These are phyloP conservation scores for Smittia aterrima DNA, from an alignment of 2,888 invertebrate species.

Conservation along the genomic window DNA sequence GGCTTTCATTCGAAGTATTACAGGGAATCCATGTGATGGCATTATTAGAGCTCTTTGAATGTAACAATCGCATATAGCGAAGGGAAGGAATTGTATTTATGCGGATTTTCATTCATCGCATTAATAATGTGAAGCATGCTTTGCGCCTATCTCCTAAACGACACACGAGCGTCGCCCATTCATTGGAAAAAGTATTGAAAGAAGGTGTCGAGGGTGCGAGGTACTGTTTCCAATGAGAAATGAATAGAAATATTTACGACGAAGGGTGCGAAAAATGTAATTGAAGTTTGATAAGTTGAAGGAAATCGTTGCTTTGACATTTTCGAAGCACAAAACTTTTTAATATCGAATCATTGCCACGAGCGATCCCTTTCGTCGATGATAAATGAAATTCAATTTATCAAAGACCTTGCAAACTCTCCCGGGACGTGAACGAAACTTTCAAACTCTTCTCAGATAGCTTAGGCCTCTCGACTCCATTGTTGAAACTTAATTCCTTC, in stretches of 20 bases:
- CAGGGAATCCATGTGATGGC: neutral
- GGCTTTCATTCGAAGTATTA: neutral
- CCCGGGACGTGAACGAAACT: neutral
- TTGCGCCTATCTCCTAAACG: conserved; percentile 7
- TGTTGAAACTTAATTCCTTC: neutral
- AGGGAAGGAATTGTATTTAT: neutral
- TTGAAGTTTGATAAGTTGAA: neutral
- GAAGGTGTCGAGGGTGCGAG: neutral
- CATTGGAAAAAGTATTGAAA: conserved; percentile 10
- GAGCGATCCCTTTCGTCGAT: neutral
- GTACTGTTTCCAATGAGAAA: neutral
- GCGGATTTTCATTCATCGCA: conserved; percentile 17
- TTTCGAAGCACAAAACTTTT: neutral
- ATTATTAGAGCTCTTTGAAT: neutral
- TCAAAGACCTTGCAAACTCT: neutral
- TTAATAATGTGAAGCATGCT: conserved; percentile 9
- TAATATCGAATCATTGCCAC: neutral
- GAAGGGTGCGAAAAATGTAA: conserved; percentile 16
- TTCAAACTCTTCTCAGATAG: too few relatives aligned
- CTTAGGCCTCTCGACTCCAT: neutral
- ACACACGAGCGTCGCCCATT: conserved; percentile 21
- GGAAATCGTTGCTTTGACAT: neutral
- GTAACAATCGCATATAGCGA: neutral
- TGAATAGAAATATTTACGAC: neutral
- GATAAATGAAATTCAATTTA: conserved; percentile 10